Conservation (phyloP, 2,113 vertebrate genomes). For the Cinclus mexicanus region DNA sequence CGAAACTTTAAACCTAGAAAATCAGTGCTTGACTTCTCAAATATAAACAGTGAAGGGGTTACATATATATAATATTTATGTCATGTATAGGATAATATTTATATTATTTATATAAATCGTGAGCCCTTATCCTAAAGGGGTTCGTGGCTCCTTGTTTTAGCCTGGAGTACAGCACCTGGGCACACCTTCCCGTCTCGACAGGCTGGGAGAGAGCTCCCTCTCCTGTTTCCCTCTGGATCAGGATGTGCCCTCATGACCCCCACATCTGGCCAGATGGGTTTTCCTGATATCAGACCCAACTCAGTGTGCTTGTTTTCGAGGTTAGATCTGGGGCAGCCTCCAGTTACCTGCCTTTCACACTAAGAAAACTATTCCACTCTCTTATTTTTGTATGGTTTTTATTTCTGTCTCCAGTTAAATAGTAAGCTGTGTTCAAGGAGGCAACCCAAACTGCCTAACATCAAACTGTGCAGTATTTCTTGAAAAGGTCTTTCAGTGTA, state of each 20-base stretch:
- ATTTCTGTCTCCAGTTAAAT: not conserved
- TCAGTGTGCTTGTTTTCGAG: not conserved
- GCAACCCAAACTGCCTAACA: not conserved
- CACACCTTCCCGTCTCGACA: not conserved
- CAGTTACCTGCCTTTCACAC: not conserved
- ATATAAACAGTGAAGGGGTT: not conserved
- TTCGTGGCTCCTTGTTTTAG: not conserved
- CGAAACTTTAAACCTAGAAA: not conserved
- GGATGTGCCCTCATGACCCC: not conserved
- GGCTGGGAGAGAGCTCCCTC: slow-evolving; percentile 44
- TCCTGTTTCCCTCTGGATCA: slow-evolving; percentile 22
- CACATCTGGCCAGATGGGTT: not conserved
- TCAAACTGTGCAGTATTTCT: not conserved
- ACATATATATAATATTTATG: not conserved
- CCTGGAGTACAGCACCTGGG: not conserved
- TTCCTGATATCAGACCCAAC: not conserved
- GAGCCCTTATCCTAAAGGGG: not conserved
- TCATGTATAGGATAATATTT: not conserved
- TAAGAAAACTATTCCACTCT: not conserved
- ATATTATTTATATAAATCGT: not conserved
- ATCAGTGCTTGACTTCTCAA: not conserved
- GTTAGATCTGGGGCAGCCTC: not conserved
- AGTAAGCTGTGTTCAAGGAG: not conserved
- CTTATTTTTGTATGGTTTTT: not conserved
- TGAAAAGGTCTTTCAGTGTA: not conserved